These are phyloP conservation scores for Myodes glareolus DNA, from an alignment of 2,113 vertebrate genomes.

Conservation along the genomic window DNA sequence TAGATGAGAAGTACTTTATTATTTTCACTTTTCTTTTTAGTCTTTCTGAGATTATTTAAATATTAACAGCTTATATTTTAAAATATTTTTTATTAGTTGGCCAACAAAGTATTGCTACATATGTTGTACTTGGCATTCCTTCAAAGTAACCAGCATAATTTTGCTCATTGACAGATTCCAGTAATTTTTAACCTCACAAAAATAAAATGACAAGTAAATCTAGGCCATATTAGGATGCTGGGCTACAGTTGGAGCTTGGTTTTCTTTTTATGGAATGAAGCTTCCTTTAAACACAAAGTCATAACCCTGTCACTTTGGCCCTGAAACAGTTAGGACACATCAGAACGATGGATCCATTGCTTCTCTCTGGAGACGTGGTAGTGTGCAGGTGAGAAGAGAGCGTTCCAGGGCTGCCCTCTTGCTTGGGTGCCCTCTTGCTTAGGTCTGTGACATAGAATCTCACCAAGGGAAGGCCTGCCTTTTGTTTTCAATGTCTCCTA, in stretches of 20 bases:
- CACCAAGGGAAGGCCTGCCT: neutral
- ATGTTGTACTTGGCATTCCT: slow-evolving; percentile 21
- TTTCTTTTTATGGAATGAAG: slow-evolving; percentile 24
- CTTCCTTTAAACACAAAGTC: slow-evolving; percentile 31
- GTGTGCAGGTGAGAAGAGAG: neutral
- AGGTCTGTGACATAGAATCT: slow-evolving; percentile 51
- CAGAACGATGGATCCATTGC: neutral
- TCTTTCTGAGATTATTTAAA: slow-evolving; percentile 21
- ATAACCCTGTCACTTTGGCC: slow-evolving; percentile 5
- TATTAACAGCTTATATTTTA: slow-evolving; percentile 46
- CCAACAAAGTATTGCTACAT: slow-evolving; percentile 45
- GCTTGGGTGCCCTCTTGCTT: neutral
- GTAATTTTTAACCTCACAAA: slow-evolving; percentile 54
- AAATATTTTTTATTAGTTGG: slow-evolving; percentile 47
- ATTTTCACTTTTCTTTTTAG: slow-evolving; percentile 33
- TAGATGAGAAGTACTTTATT: slow-evolving; percentile 65
- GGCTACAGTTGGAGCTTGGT: neutral
- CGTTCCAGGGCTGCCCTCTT: too few relatives aligned
- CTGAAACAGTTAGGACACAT: neutral
- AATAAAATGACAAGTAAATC: slow-evolving; percentile 41
- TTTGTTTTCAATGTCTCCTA: neutral
- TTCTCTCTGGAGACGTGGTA: slow-evolving; percentile 38
- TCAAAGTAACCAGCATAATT: slow-evolving; percentile 15
- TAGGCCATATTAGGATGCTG: neutral
- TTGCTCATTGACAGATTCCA: slow-evolving; percentile 15